Evolutionary conservation across 1,140 invertebrate genomes (phyloP), one percentile per base, ranked within the genome.

Genomic region (Habropoda laboriosa): DNA sequence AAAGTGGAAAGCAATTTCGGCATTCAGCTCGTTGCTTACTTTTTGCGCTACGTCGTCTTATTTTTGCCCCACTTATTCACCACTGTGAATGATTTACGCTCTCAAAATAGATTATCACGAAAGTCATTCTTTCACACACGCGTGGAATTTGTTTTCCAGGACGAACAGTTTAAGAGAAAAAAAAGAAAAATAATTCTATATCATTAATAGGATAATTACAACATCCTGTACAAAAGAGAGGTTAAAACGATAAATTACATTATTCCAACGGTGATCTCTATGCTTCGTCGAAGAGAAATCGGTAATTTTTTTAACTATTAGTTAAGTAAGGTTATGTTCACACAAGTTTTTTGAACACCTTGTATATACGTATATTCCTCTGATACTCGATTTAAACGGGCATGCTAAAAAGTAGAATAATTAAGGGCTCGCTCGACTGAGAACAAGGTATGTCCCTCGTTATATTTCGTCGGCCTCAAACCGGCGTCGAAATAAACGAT

Each of bases 1-100:
- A 57, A 68, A 76, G 47, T 76, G 63, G 63, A 68, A 67, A 66
- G 63, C 51, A 67, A 76, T 76, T 76, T 76, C 49, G 63, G n/a
- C 63, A 32, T 66, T 38, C 12, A 27, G n/a, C n/a, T n/a, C 7
- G n/a, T 67, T 27, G 35, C 61, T 38, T 42, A 68, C n/a, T 16
- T 76, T 57, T 76, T 67, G 27, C n/a, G n/a, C 40, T 18, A 42
- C 21, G 55, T 67, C 35, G 21, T 75, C 51, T 76, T 76, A 40
- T 76, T 45, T 76, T 27, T 57, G 73, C 30, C 21, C 73, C 63
- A 76, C 49, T 67, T 76, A 53, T 40, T 68, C 73, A 32, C 8
- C 63, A 45, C 38, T 38, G 73, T 53, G 73, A 68, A 18, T 67
- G 63, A 57, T 76, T 45, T 35, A 55, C 38, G 63, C 63, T 66